These are phyloP conservation scores for Drosophila trichaetosa DNA, from an alignment of 2,888 invertebrate genomes.

Conservation along the genomic window DNA sequence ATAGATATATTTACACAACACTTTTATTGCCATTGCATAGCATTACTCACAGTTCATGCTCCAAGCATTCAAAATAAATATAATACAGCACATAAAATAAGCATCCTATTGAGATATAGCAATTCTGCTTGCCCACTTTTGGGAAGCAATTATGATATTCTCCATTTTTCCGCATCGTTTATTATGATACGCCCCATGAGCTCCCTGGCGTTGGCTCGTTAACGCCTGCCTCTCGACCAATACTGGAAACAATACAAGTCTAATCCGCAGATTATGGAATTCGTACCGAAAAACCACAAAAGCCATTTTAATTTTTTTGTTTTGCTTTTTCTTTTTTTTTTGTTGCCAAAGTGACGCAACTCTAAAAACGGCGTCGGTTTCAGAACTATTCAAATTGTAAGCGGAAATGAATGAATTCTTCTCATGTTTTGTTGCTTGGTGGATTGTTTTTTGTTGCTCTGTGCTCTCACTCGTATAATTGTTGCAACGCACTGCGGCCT, in stretches of 20 bases:
- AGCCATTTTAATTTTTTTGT: conserved; percentile 7
- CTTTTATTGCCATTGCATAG: not conserved
- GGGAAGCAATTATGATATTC: conserved; percentile 52
- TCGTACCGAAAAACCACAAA: conserved; percentile 59
- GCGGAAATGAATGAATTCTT: conserved; percentile 76
- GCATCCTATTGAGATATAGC: conserved; percentile 22
- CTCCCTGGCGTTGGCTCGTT: conserved; percentile 49
- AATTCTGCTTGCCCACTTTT: conserved; percentile 24
- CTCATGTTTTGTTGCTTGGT: conserved; percentile 57
- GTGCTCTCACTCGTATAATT: conserved; percentile 76
- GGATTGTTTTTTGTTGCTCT: conserved; percentile 50
- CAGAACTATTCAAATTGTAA: conserved; percentile 59
- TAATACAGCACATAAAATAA: conserved; percentile 20
- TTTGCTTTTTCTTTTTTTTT: not conserved
- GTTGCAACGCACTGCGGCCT: conserved; percentile 79
- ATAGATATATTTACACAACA: not conserved
- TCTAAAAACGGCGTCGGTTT: conserved; percentile 35
- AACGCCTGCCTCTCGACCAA: conserved; percentile 45
- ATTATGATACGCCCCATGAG: conserved; percentile 51
- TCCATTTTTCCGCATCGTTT: conserved; percentile 58
- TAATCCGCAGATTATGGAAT: conserved; percentile 73
- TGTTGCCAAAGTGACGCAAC: conserved; percentile 17
- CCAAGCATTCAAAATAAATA: conserved; percentile 19
- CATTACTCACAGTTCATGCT: not conserved
- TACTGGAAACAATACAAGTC: conserved; percentile 47